Conservation (phyloP, 2,113 vertebrate genomes). For the Pollimyrus isidori region DNA sequence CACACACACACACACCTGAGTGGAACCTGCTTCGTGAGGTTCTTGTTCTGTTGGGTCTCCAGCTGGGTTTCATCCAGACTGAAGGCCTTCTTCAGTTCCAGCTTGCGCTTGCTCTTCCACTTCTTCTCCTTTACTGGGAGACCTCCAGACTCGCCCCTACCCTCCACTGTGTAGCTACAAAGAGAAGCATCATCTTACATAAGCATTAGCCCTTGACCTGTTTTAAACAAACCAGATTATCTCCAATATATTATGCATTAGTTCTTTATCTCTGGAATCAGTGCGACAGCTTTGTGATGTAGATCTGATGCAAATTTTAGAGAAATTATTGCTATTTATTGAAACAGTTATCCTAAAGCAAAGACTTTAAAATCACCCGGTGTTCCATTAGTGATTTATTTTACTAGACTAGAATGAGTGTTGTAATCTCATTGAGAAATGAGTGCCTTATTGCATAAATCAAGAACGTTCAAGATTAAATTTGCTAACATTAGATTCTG, state of each 20-base stretch:
- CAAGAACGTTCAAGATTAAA: not conserved
- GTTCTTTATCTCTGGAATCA: not conserved
- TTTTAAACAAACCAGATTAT: not conserved
- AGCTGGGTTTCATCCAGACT: constrained; percentile 66
- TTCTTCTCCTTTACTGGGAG: constrained; percentile 53
- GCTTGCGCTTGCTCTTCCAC: constrained; percentile 41
- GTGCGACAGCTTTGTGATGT: not conserved
- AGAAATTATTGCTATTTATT: not conserved
- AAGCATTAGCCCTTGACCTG: not conserved
- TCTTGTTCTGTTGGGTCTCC: constrained; percentile 42
- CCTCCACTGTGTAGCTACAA: constrained; percentile 57
- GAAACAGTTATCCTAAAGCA: not conserved
- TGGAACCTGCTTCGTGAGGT: constrained; percentile 35
- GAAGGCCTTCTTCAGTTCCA: constrained; percentile 53
- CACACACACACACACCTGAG: constrained; percentile 31
- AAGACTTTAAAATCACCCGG: not conserved
- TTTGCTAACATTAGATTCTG: not conserved
- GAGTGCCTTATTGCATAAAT: not conserved
- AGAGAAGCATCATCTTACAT: constrained; percentile 1
- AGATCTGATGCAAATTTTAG: not conserved
- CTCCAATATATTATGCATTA: not conserved
- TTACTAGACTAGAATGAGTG: not conserved
- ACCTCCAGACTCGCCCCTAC: constrained; percentile 46
- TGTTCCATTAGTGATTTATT: not conserved
- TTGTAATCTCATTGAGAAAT: not conserved